These are phyloP conservation scores for Gymnarchus niloticus DNA, from an alignment of 2,113 vertebrate genomes.

Conservation along the genomic window DNA sequence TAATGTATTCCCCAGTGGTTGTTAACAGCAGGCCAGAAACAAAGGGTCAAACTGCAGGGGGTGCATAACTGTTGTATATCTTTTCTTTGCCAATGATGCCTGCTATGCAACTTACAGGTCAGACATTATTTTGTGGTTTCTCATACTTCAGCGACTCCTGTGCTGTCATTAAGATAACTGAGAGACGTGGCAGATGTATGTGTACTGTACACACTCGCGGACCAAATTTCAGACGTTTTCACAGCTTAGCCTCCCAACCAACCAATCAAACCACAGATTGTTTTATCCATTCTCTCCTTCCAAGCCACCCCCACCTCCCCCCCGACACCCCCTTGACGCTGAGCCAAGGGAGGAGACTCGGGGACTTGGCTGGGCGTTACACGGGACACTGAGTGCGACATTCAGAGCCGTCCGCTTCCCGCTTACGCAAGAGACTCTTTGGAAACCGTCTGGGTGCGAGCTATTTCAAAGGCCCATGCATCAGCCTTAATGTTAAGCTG, in stretches of 20 bases:
- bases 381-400: slow-evolving; percentile 1
- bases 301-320: not conserved
- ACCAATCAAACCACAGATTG: not conserved
- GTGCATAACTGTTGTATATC: not conserved
- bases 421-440: slow-evolving; percentile 3
- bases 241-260: not conserved
- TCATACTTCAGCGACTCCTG: not conserved
- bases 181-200: not conserved
- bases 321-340: not conserved
- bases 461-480: not conserved
- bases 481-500: not conserved
- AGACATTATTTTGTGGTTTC: not conserved
- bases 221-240: not conserved
- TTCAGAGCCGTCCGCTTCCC: not conserved
- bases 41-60: not conserved
- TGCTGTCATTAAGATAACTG: not conserved
- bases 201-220: not conserved
- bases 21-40: not conserved
- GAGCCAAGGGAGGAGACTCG: not conserved
- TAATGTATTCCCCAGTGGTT: not conserved
- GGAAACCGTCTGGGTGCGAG: not conserved
- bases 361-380: not conserved
- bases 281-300: not conserved
- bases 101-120: not conserved
- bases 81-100: not conserved